Percentiles rank a stretch among this genome's conserved stretches.
These are phyloP conservation scores for Germaria angustata DNA, from an alignment of 2,888 invertebrate genomes.

Conservation along the genomic window DNA sequence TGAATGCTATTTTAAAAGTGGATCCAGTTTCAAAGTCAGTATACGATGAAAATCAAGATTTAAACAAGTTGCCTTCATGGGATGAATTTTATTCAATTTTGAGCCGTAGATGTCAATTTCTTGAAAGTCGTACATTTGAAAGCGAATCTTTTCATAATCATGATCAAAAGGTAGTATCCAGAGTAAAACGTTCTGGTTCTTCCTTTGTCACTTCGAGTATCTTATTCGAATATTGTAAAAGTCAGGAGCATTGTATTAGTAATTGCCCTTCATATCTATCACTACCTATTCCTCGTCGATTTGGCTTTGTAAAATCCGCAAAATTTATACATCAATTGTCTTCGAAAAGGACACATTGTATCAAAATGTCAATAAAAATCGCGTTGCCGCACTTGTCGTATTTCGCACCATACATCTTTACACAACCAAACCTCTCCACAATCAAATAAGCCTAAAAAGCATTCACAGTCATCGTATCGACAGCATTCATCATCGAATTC, in stretches of 20 bases:
- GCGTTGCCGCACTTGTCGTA: background rate
- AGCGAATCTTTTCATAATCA: too few species aligned
- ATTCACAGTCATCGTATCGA: too few species aligned
- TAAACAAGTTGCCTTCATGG: slow-evolving; percentile 9
- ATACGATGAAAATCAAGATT: slow-evolving; percentile 18
- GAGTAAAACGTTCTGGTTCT: background rate
- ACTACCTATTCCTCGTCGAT: slow-evolving; percentile 3
- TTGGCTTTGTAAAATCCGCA: slow-evolving; percentile 1
- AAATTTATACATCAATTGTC: slow-evolving; percentile 1
- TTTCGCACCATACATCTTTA: slow-evolving; percentile 21
- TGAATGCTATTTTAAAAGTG: too few species aligned
- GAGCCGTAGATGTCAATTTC: slow-evolving; percentile 4
- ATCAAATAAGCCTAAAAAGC: too few species aligned
- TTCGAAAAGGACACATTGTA: too few species aligned
- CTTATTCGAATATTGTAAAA: slow-evolving; percentile 10
- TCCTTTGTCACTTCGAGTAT: background rate
- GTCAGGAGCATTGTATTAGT: background rate
- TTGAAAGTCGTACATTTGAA: background rate
- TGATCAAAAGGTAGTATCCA: background rate
- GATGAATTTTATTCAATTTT: slow-evolving; percentile 16
- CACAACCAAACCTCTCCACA: background rate
- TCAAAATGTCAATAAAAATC: too few species aligned
- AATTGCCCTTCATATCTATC: background rate
- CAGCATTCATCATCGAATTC: background rate
- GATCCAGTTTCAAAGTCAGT: too few species aligned